Percentiles rank a stretch among this genome's conserved stretches.
Conservation (phyloP, 2,113 vertebrate species). For the Seriola rivoliana region DNA sequence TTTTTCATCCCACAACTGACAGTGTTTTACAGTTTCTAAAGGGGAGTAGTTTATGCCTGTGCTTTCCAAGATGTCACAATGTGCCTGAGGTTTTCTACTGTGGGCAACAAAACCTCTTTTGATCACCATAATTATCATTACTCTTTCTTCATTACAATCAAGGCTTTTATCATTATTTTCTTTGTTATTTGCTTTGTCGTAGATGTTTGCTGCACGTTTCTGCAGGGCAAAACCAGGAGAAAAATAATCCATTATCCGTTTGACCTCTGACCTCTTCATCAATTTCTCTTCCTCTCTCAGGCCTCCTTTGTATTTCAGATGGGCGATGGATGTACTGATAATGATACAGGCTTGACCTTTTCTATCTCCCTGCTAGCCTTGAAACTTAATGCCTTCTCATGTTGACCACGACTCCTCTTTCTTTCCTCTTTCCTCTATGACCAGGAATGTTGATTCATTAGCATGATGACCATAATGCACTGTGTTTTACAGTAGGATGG, state of each 20-base stretch:
- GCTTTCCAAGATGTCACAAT: conserved; percentile 82
- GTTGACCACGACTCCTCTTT: conserved; percentile 55
- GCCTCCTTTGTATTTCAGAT: conserved; percentile 45
- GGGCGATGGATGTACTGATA: conserved; percentile 38
- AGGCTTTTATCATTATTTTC: background rate
- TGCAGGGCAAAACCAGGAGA: conserved; percentile 46
- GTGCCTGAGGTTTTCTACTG: conserved; percentile 79
- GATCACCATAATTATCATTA: background rate
- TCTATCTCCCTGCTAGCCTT: conserved; percentile 44
- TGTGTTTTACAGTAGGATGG: conserved; percentile 74
- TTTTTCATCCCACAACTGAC: conserved; percentile 45
- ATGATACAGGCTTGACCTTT: conserved; percentile 39
- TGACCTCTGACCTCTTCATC: conserved; percentile 58
- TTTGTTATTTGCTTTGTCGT: conserved; percentile 37
- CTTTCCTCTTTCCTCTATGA: conserved; percentile 48
- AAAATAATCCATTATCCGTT: conserved; percentile 31
- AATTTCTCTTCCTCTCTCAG: conserved; percentile 51
- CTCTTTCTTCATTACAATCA: background rate
- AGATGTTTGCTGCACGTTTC: conserved; percentile 38
- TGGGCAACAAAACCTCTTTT: conserved; percentile 35
- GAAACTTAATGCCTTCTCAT: conserved; percentile 54
- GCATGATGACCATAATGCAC: conserved; percentile 76
- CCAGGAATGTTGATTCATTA: conserved; percentile 76
- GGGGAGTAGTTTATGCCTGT: conserved; percentile 66
- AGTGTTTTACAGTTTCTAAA: conserved; percentile 54